A percentile compares a stretch with the other conserved stretches of the same genome.
Conservation (phyloP, 2,888 invertebrate species). For the Cremastinae sp. region DNA sequence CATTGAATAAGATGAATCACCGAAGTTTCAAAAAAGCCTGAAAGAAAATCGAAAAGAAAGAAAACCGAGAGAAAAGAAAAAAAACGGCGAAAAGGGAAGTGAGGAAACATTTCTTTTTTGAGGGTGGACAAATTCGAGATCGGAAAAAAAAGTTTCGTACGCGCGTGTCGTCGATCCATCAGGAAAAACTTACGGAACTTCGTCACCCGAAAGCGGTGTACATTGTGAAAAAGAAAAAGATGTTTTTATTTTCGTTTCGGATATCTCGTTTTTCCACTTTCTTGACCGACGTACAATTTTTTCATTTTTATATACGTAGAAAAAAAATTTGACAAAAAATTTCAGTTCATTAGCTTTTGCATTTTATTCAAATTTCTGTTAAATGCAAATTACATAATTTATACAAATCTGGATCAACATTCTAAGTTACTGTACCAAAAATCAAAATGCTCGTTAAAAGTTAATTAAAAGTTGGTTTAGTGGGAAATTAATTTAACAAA, state of each 20-base stretch:
- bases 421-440: too few relatives aligned
- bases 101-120: slow-evolving; percentile 28
- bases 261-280: slow-evolving; percentile 40
- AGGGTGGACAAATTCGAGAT: slow-evolving; percentile 36
- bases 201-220: slow-evolving; percentile 32
- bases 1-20: slow-evolving; percentile 69
- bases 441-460: too few relatives aligned
- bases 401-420: too few relatives aligned
- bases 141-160: slow-evolving; percentile 42
- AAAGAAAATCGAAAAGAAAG: too few relatives aligned
- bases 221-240: slow-evolving; percentile 21
- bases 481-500: too few relatives aligned
- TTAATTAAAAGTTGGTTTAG: too few relatives aligned
- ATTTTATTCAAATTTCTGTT: too few relatives aligned
- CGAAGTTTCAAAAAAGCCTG: too few relatives aligned
- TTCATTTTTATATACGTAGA: slow-evolving; percentile 21
- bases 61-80: slow-evolving; percentile 27
- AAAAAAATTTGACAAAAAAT: too few relatives aligned
- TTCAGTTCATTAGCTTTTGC: too few relatives aligned
- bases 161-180: slow-evolving; percentile 58
- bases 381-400: too few relatives aligned
- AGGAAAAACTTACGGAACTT: slow-evolving; percentile 26
- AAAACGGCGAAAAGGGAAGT: slow-evolving; percentile 48
- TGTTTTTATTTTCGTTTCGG: slow-evolving; percentile 6
- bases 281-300: background rate